Evolutionary conservation across 2,888 invertebrate genomes (phyloP).

Genomic region (Xestobium rufovillosum): DNA sequence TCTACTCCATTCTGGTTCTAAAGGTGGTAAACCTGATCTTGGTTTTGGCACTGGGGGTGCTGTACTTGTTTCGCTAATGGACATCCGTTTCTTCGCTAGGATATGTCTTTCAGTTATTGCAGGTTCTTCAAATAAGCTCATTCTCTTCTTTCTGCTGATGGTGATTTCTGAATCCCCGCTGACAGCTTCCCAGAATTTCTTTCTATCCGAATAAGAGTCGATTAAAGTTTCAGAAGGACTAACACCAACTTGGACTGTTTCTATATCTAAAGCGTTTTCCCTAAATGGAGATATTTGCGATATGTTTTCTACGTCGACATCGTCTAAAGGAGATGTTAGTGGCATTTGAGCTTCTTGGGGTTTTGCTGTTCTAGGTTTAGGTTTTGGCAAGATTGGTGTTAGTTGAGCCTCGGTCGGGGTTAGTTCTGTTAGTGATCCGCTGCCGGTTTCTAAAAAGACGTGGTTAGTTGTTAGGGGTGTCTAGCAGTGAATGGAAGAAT

Average conservation of each 20-base stretch:
- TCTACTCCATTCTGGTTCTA: slow-evolving; percentile 24
- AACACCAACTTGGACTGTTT: slow-evolving; percentile 23
- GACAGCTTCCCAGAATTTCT: slow-evolving; percentile 48
- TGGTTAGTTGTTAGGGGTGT: slow-evolving; percentile 41
- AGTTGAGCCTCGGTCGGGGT: slow-evolving; percentile 30
- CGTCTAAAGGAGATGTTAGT: slow-evolving; percentile 8
- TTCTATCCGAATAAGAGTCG: slow-evolving; percentile 44
- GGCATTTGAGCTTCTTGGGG: slow-evolving; percentile 42
- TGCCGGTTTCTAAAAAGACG: slow-evolving; percentile 43
- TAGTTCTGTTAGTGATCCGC: slow-evolving; percentile 36
- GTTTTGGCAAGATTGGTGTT: slow-evolving; percentile 32
- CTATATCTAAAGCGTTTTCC: slow-evolving; percentile 33
- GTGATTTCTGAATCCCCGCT: slow-evolving; percentile 30
- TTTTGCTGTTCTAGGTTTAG: slow-evolving; percentile 36
- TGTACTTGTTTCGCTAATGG: slow-evolving; percentile 35
- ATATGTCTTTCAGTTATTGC: slow-evolving; percentile 25
- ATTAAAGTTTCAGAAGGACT: slow-evolving; percentile 27
- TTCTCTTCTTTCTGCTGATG: slow-evolving; percentile 29
- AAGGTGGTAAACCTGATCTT: slow-evolving; percentile 32
- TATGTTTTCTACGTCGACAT: slow-evolving; percentile 4
- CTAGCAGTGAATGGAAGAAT: slow-evolving; percentile 40
- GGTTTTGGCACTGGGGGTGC: slow-evolving; percentile 43
- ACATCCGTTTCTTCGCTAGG: slow-evolving; percentile 33
- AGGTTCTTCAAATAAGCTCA: slow-evolving; percentile 33
- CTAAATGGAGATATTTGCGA: slow-evolving; percentile 31